Evolutionary conservation across 2,113 vertebrate genomes (phyloP).

Genomic region (Platichthys flesus): DNA sequence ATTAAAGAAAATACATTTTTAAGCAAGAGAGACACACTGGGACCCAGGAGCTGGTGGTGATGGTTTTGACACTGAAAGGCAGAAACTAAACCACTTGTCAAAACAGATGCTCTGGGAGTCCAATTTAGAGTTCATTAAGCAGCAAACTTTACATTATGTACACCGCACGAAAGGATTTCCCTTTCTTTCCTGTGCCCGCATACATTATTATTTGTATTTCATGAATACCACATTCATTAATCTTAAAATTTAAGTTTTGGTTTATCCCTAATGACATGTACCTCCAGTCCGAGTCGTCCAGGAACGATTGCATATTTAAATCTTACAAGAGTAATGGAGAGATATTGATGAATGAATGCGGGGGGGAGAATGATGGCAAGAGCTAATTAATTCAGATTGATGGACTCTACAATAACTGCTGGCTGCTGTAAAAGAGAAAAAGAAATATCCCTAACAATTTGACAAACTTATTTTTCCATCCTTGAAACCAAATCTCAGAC

Average conservation of each 20-base stretch:
- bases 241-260: slow-evolving; percentile 50
- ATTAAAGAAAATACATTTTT: slow-evolving; percentile 18
- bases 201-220: slow-evolving; percentile 7
- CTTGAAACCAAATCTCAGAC: slow-evolving; percentile 10
- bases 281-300: slow-evolving; percentile 50
- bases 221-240: slow-evolving; percentile 37
- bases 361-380: slow-evolving; percentile 31
- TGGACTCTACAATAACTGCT: slow-evolving; percentile 38
- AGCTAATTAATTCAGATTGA: slow-evolving; percentile 63
- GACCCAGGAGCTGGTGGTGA: neutral
- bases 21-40: slow-evolving; percentile 8
- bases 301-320: slow-evolving; percentile 63
- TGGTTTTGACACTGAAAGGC: slow-evolving; percentile 37
- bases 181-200: slow-evolving; percentile 5
- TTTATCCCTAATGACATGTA: slow-evolving; percentile 64
- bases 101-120: slow-evolving; percentile 37
- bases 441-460: slow-evolving; percentile 21
- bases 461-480: slow-evolving; percentile 26
- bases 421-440: slow-evolving; percentile 36
- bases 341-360: slow-evolving; percentile 52
- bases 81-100: slow-evolving; percentile 36
- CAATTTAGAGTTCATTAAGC: slow-evolving; percentile 52
- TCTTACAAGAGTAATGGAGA: slow-evolving; percentile 61
- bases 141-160: slow-evolving; percentile 41
- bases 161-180: slow-evolving; percentile 30